Percentiles rank a stretch among this genome's conserved stretches.
phyloP scores from a whole-genome alignment of 2,888 invertebrate species.

The Callimorpha dominula region DNA sequence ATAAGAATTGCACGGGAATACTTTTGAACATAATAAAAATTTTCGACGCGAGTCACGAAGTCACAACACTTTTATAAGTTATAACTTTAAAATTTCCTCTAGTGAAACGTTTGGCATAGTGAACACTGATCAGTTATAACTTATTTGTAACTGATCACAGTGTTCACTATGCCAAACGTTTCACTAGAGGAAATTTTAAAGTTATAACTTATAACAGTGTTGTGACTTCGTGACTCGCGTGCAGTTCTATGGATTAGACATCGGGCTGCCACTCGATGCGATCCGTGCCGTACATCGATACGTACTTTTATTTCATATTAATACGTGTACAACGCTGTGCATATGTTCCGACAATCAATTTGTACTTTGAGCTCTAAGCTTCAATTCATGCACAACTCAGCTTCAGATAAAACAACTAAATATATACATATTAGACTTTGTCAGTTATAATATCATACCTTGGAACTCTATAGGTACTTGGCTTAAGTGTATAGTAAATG shows the following conservation, averaged over 20 bases:
- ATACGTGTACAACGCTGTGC: background rate
- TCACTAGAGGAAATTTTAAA: background rate
- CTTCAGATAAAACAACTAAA: background rate
- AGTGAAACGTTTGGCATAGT: background rate
- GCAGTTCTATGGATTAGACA: background rate
- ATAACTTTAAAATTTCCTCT: background rate
- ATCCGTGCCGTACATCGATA: background rate
- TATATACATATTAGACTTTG: no score
- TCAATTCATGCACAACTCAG: background rate
- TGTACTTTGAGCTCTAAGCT: background rate
- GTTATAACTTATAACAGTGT: background rate
- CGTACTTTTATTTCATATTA: background rate
- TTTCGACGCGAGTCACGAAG: background rate
- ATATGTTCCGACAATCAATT: background rate
- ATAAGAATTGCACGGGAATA: no score
- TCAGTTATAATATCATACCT: no score
- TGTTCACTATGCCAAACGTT: background rate
- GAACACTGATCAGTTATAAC: background rate
- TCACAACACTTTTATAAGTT: background rate
- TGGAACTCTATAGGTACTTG: no score
- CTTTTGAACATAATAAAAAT: no score
- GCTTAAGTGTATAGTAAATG: no score
- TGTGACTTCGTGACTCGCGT: slow-evolving; percentile 1
- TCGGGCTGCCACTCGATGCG: background rate
- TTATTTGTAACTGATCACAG: background rate